phyloP scores from a whole-genome alignment of 35 echinoderm and acorn worm species.

The Nesometra sesokonis region DNA sequence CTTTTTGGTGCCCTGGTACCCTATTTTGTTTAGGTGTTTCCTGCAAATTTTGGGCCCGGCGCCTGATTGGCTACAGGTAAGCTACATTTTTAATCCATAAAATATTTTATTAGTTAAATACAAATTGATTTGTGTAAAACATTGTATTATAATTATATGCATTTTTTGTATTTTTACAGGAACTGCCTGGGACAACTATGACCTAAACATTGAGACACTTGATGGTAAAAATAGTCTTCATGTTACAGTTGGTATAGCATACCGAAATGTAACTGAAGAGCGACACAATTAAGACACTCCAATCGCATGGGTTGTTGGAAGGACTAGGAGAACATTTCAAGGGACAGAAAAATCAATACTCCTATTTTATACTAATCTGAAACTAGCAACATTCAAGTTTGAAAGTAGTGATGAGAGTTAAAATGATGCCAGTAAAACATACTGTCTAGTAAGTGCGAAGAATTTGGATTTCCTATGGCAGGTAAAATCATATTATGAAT shows the following conservation, averaged over 20 bases:
- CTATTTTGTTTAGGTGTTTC: too few species aligned
- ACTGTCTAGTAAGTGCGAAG: slow-evolving; percentile 25
- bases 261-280: slow-evolving; percentile 18
- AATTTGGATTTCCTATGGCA: slow-evolving; percentile 10
- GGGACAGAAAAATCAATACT: neutral
- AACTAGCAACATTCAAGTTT: slow-evolving; percentile 27
- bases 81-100: too few species aligned
- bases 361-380: slow-evolving; percentile 18
- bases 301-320: slow-evolving; percentile 25
- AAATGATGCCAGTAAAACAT: neutral
- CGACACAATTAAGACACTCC: neutral
- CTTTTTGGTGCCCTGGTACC: too few species aligned
- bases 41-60: too few species aligned
- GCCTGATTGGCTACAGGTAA: slow-evolving; percentile 57
- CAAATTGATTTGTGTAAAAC: too few species aligned
- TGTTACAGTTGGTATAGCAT: slow-evolving; percentile 37
- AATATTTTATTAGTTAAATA: too few species aligned
- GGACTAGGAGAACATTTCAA: slow-evolving; percentile 25
- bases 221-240: slow-evolving; percentile 38
- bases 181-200: slow-evolving; percentile 19
- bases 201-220: slow-evolving; percentile 36
- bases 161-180: too few species aligned
- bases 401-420: slow-evolving; percentile 2
- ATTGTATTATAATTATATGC: too few species aligned
- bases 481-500: slow-evolving; percentile 13